A percentile compares a stretch with the other conserved stretches of the same genome.
Conservation (phyloP, 2,888 invertebrate species). For the Cephonodes hylas region DNA sequence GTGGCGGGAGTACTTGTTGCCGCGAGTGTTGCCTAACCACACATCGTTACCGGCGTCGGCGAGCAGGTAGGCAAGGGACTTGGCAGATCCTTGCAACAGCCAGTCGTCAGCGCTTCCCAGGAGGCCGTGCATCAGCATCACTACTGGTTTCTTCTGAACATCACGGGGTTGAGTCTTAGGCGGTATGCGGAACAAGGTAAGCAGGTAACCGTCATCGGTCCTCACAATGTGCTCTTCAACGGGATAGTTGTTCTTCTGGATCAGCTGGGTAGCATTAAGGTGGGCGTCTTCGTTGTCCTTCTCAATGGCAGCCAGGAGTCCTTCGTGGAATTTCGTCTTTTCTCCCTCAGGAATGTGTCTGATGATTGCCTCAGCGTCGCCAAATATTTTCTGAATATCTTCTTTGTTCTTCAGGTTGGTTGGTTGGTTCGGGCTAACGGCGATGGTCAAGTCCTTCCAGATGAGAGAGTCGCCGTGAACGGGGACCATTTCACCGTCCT, state of each 20-base stretch:
- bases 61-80: conserved; percentile 66
- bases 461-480: conserved; percentile 40
- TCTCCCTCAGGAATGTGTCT: conserved; percentile 51
- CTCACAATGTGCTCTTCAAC: conserved; percentile 62
- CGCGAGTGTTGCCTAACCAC: conserved; percentile 71
- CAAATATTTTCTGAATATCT: conserved; percentile 56
- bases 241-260: conserved; percentile 56
- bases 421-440: conserved; percentile 39
- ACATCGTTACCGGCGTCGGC: conserved; percentile 70
- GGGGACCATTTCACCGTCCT: conserved; percentile 27
- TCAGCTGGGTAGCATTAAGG: conserved; percentile 56
- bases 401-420: conserved; percentile 25
- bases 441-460: conserved; percentile 49
- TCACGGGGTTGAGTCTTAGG: conserved; percentile 43
- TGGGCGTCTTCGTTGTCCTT: conserved; percentile 40
- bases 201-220: conserved; percentile 69
- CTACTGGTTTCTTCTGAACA: conserved; percentile 56
- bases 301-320: conserved; percentile 35
- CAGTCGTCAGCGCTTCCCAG: conserved; percentile 85
- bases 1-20: conserved; percentile 61
- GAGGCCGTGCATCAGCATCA: conserved; percentile 83
- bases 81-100: conserved; percentile 83
- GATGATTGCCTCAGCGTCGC: conserved; percentile 56
- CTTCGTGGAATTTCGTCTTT: conserved; percentile 51
- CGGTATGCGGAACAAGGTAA: conserved; percentile 69